These are phyloP conservation scores for Amblyopsis rosae DNA, from an alignment of 2,113 vertebrate genomes.

Conservation along the genomic window DNA sequence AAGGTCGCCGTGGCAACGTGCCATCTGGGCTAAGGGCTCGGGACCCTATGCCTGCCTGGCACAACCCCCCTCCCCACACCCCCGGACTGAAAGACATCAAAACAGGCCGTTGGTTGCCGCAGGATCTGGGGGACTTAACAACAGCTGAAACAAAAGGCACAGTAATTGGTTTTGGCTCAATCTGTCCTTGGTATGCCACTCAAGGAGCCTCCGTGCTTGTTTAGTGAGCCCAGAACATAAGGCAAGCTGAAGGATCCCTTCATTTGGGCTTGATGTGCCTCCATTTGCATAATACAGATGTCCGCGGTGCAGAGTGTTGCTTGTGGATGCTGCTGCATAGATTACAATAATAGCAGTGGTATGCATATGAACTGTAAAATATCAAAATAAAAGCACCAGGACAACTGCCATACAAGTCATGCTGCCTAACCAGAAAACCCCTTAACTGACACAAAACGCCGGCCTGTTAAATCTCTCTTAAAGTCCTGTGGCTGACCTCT, in stretches of 20 bases:
- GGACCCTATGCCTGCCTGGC: constrained; percentile 57
- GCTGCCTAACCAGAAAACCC: background rate
- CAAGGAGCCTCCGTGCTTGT: constrained; percentile 70
- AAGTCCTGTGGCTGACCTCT: constrained; percentile 14
- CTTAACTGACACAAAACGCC: background rate
- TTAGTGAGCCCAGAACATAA: constrained; percentile 69
- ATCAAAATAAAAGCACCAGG: constrained; percentile 2
- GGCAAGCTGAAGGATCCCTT: constrained; percentile 69
- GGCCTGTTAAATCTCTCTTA: background rate
- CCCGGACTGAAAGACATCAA: constrained; percentile 77
- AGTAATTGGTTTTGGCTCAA: constrained; percentile 82
- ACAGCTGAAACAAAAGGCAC: constrained; percentile 75
- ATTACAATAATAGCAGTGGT: constrained; percentile 24
- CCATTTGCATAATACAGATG: constrained; percentile 68
- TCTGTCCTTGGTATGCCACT: constrained; percentile 76
- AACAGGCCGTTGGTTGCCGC: constrained; percentile 69
- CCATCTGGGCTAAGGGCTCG: constrained; percentile 75
- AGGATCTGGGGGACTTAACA: constrained; percentile 76
- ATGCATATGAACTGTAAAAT: background rate
- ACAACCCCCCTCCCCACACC: constrained; percentile 29
- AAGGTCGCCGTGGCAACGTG: constrained; percentile 77
- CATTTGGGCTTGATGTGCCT: constrained; percentile 52
- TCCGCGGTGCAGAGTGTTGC: constrained; percentile 29
- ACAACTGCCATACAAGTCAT: background rate
- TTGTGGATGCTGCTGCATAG: constrained; percentile 44